Base-by-base conservation (phyloP, 2,113 vertebrate genomes). In the Platysteira castanea region DNA sequence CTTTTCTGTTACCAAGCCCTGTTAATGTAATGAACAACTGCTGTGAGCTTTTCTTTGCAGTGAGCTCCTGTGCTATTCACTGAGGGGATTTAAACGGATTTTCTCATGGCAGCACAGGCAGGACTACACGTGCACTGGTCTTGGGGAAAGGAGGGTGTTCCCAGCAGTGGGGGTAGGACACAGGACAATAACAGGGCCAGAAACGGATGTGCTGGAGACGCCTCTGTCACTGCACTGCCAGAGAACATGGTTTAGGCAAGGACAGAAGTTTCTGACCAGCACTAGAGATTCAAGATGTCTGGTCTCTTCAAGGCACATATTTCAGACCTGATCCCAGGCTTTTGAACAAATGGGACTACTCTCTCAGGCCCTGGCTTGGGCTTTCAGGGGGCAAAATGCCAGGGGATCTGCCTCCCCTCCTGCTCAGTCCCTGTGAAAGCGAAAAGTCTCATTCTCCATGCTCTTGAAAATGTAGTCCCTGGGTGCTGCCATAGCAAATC, bases 1-100 rank as follows among this genome's bases (percentile, higher is more conserved):
- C 41, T 49, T 82, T 65, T 91, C 84, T 96, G 14, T 78, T 84
- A 70, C 27, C 7, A 5, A 75, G 15, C 44, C 26, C 59, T 79
- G 30, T 92, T 91, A 91, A 95, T 53, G 39, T 69, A 80, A 79
- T 76, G 65, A 70, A 52, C 42, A 71, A 80, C 87, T 80, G 76
- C 79, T 85, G 78, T 80, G n/a, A n/a, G n/a, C n/a, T n/a, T n/a
- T n/a, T n/a, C 74, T 93, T 96, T 96, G 33, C 30, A 65, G 86
- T 92, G 90, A 96, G 87, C 75, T 97, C 87, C 95, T 93, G 56
- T 91, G 91, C 77, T 92, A 31, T 78, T 84, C 41, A 19, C 84
- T 95, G 87, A 68, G 22, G 68, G 52, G 75, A 56, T 91, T 77
- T 78, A 86, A 91, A 76, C 30, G 19, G 24, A 71, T 97, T 97